These are phyloP conservation scores for Perdita meconis DNA, from an alignment of 2,888 invertebrate genomes.

Conservation along the genomic window DNA sequence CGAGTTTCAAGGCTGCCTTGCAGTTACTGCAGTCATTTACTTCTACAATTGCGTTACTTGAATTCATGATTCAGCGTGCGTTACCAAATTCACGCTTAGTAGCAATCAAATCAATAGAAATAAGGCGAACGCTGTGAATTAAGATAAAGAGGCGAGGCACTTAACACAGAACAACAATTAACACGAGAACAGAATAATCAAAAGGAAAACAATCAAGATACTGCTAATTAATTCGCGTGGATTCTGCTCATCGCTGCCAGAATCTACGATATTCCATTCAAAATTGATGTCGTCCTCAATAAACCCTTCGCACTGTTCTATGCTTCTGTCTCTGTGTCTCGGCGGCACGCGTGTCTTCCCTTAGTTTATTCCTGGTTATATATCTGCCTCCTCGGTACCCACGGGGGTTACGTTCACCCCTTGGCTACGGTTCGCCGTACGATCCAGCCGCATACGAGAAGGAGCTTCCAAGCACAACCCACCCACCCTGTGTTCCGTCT, in stretches of 20 bases:
- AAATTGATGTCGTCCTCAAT: slow-evolving; percentile 75
- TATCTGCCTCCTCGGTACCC: slow-evolving; percentile 39
- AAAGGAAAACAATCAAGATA: no score
- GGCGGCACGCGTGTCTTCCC: slow-evolving; percentile 48
- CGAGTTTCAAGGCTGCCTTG: not conserved
- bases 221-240: no score
- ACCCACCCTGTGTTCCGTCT: slow-evolving; percentile 55
- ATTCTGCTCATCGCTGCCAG: slow-evolving; percentile 22
- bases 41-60: not conserved
- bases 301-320: slow-evolving; percentile 58
- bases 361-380: slow-evolving; percentile 52
- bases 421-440: slow-evolving; percentile 45
- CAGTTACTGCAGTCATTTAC: not conserved
- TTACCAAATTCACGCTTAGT: not conserved
- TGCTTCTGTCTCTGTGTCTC: slow-evolving; percentile 21
- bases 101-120: no score
- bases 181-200: no score
- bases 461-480: slow-evolving; percentile 31
- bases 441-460: not conserved
- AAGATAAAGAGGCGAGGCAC: no score
- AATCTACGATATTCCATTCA: slow-evolving; percentile 76
- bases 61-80: not conserved
- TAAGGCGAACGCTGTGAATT: no score
- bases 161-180: no score
- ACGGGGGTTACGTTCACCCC: slow-evolving; percentile 50